A percentile compares a stretch with the other conserved stretches of the same genome.
phyloP scores from a whole-genome alignment of 2,113 vertebrate genomes.

The Gallinago media region DNA sequence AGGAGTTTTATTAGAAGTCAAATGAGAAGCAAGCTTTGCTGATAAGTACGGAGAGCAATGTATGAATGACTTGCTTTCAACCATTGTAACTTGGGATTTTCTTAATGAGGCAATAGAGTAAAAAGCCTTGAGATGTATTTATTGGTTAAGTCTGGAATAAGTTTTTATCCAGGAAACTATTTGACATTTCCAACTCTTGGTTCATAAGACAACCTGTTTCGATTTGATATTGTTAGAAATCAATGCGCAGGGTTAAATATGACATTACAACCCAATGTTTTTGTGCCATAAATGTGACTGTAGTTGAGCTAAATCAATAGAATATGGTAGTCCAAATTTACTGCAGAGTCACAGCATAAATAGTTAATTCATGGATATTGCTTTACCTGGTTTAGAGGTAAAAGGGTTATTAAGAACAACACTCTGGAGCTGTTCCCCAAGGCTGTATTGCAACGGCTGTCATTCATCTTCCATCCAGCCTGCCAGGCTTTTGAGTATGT shows the following conservation, averaged over 20 bases:
- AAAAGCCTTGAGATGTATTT: not conserved
- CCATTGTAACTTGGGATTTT: not conserved
- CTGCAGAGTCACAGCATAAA: not conserved
- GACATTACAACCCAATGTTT: not conserved
- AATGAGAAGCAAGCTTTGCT: not conserved
- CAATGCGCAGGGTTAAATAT: not conserved
- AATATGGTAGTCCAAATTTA: not conserved
- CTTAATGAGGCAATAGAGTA: not conserved
- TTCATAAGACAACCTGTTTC: not conserved
- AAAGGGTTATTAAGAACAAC: conserved; percentile 6
- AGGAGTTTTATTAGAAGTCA: not conserved
- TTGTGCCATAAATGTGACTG: not conserved
- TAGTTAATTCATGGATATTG: conserved; percentile 26
- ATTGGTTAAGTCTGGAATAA: not conserved
- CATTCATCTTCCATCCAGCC: conserved; percentile 16
- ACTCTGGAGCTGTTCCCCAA: not conserved
- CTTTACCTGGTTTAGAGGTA: conserved; percentile 21
- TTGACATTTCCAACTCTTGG: not conserved
- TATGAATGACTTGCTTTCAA: not conserved
- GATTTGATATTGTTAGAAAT: not conserved
- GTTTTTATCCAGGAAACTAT: not conserved
- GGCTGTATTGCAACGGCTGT: not conserved
- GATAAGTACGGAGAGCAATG: not conserved
- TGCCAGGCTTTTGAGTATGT: not conserved
- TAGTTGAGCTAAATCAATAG: conserved; percentile 19